phyloP scores from a whole-genome alignment of 2,113 vertebrate genomes.

The Epinephelus fuscoguttatus region DNA sequence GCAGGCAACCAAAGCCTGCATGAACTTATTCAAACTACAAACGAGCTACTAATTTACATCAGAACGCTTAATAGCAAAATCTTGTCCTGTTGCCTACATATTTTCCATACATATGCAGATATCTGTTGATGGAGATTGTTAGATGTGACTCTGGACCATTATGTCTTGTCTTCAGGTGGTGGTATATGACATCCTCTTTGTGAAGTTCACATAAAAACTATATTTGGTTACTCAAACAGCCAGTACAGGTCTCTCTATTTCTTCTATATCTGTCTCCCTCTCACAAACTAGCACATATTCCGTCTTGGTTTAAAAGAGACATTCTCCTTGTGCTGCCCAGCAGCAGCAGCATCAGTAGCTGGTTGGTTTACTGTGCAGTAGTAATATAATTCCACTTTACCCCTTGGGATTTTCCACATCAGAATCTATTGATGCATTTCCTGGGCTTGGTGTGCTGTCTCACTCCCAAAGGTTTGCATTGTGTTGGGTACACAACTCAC shows the following conservation, averaged over 20 bases:
- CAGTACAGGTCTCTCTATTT: neutral
- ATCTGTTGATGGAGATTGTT: neutral
- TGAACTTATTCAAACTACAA: no score
- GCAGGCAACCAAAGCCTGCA: no score
- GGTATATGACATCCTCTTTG: neutral
- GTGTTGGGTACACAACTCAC: conserved; percentile 64
- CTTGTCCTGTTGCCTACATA: no score
- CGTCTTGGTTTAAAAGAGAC: conserved; percentile 14
- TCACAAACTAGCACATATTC: neutral
- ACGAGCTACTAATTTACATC: no score
- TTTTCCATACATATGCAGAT: no score
- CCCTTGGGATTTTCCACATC: conserved; percentile 62
- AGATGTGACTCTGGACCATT: neutral
- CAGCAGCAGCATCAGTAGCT: conserved; percentile 39
- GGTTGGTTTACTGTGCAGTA: conserved; percentile 54
- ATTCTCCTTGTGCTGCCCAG: conserved; percentile 2
- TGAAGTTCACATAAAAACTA: neutral
- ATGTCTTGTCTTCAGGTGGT: neutral
- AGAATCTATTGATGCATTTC: conserved; percentile 65
- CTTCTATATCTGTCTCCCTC: neutral
- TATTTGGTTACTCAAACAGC: neutral
- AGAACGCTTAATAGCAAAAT: no score
- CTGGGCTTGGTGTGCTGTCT: conserved; percentile 43
- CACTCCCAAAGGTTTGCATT: conserved; percentile 63
- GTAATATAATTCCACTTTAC: conserved; percentile 61